These are phyloP conservation scores for Brachyalestes nurse DNA, from an alignment of 2,797 vertebrate genomes.

Conservation along the genomic window DNA sequence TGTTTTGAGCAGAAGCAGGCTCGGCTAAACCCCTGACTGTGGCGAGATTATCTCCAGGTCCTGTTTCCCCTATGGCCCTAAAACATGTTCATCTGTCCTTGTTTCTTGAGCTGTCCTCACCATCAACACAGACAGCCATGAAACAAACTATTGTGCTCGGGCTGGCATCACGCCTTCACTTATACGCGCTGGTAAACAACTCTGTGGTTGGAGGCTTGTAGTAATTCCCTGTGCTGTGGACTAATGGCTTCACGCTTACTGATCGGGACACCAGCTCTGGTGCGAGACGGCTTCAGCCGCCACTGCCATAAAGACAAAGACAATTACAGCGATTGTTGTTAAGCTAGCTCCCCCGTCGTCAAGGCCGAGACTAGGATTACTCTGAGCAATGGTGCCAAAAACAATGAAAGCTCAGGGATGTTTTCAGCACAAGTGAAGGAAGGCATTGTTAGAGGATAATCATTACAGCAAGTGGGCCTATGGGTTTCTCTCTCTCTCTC, in stretches of 20 bases:
- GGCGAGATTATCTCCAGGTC: slow-evolving; percentile 71
- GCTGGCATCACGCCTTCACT: slow-evolving; percentile 54
- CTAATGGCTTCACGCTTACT: slow-evolving; percentile 57
- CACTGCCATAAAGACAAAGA: slow-evolving; percentile 72
- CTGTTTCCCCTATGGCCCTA: slow-evolving; percentile 60
- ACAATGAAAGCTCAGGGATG: slow-evolving; percentile 72
- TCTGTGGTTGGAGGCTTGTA: slow-evolving; percentile 50
- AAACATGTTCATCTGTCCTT: slow-evolving; percentile 73
- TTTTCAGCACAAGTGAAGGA: slow-evolving; percentile 76
- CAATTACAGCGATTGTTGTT: slow-evolving; percentile 71
- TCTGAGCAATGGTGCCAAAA: slow-evolving; percentile 68
- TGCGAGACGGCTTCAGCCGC: slow-evolving; percentile 61
- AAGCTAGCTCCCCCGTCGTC: slow-evolving; percentile 71
- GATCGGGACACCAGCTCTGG: slow-evolving; percentile 52
- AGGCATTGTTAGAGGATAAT: slow-evolving; percentile 74
- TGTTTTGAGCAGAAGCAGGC: slow-evolving; percentile 60
- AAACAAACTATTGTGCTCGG: slow-evolving; percentile 64
- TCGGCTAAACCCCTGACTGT: slow-evolving; percentile 65
- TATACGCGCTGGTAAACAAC: slow-evolving; percentile 56
- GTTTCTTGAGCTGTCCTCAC: slow-evolving; percentile 67
- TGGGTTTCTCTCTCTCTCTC: slow-evolving; percentile 66
- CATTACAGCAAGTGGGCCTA: slow-evolving; percentile 72
- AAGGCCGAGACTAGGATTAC: slow-evolving; percentile 62
- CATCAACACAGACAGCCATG: slow-evolving; percentile 61
- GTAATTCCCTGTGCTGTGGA: slow-evolving; percentile 53